phyloP scores from a whole-genome alignment of 2,113 vertebrate species.

The Python bivittatus region DNA sequence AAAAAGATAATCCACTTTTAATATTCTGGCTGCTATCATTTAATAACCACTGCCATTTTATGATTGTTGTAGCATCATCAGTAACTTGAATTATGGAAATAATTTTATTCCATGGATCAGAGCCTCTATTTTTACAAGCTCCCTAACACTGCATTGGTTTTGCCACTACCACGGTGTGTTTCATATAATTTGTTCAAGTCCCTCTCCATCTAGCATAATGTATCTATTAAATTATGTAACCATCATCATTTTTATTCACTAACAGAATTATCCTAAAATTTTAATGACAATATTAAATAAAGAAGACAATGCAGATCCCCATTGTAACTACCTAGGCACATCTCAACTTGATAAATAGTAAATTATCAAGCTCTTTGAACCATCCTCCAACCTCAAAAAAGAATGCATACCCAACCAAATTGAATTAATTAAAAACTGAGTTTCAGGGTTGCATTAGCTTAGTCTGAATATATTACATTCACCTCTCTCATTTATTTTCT shows the following conservation, averaged over 20 bases:
- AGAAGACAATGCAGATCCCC: constrained; percentile 63
- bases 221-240: constrained; percentile 59
- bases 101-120: constrained; percentile 11
- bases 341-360: constrained; percentile 62
- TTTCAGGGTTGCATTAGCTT: constrained; percentile 55
- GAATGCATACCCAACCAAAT: constrained; percentile 53
- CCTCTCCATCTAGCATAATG: constrained; percentile 44
- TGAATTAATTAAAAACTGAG: constrained; percentile 60
- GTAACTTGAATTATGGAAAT: background rate
- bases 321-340: constrained; percentile 54
- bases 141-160: background rate
- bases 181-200: constrained; percentile 37
- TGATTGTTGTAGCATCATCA: constrained; percentile 24
- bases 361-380: constrained; percentile 64
- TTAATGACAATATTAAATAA: constrained; percentile 67
- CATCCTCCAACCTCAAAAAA: constrained; percentile 60
- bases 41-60: constrained; percentile 15
- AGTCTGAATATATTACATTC: constrained; percentile 50
- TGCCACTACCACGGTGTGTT: constrained; percentile 2
- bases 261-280: constrained; percentile 52
- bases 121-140: too few relatives aligned
- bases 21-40: constrained; percentile 18
- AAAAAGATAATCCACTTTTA: background rate
- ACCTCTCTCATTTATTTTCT: constrained; percentile 52
- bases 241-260: constrained; percentile 56